Evolutionary conservation across 1,140 invertebrate genomes (phyloP), one percentile per base, ranked within the genome.

Genomic region (Scaptodrosophila lebanonensis): DNA sequence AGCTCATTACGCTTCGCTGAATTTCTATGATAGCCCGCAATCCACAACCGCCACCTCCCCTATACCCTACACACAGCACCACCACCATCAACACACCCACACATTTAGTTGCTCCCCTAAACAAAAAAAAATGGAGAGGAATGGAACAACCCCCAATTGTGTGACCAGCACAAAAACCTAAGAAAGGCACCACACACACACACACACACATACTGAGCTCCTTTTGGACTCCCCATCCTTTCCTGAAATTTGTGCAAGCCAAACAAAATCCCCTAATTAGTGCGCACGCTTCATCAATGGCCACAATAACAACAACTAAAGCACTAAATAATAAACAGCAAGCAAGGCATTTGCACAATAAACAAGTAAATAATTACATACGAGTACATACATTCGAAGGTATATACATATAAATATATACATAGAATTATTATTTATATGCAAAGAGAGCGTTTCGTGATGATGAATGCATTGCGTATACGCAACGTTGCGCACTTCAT

Each of bases 191-290:
- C 11, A 40, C 38, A 8, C 9, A 11, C 18, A 4, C 17, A 9
- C 38, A 2, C 38, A n/a, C 7, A 4, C 16, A 3, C 0, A 16
- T 22, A 2, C 39, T 8, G 27, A 8, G 18, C 5, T 3, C 16
- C 29, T 6, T 12, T 7, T 7, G 12, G n/a, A 30, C 33, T 22
- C 9, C 15, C 47, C 25, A 25, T 25, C 61, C 52, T 20, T 15
- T 18, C 40, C 39, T 17, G 15, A 48, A 32, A 49, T 72, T 72
- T 62, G 33, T 66, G 68, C 68, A 71, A 71, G 66, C 67, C 66
- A 71, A 71, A 61, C 67, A 71, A 70, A 71, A 72, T 66, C 50
- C 62, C 61, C 68, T 72, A 72, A 71, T 71, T 72, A 72, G 68
- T 66, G 50, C 42, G 57, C 47, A 66, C 42, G 54, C 67, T 66